A percentile compares a stretch with the other conserved stretches of the same genome.
These are phyloP conservation scores for Hirudo medicinalis DNA, from an alignment of 1,140 invertebrate genomes.

Conservation along the genomic window DNA sequence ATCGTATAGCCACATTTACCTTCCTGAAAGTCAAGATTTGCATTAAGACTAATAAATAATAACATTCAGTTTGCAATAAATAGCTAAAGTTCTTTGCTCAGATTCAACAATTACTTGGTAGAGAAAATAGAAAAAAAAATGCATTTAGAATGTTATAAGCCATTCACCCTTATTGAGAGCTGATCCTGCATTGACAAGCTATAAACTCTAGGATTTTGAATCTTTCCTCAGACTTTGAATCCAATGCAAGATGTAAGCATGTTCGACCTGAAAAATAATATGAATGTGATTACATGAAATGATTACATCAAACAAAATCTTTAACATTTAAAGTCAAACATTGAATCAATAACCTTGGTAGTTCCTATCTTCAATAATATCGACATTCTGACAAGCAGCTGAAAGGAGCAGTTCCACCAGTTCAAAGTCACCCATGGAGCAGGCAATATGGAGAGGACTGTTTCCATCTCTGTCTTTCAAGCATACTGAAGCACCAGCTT, in stretches of 20 bases:
- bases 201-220: not conserved
- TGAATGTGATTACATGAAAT: not conserved
- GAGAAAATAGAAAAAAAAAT: not conserved
- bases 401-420: not conserved
- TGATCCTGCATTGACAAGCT: not conserved
- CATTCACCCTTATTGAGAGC: too few species aligned
- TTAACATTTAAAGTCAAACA: not conserved
- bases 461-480: constrained; percentile 4
- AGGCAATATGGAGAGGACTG: constrained; percentile 1
- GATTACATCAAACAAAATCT: not conserved
- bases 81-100: too few species aligned
- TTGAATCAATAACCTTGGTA: not conserved
- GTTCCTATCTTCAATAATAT: not conserved
- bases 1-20: constrained; percentile 5
- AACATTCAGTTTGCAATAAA: too few species aligned
- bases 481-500: not conserved
- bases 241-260: constrained; percentile 1
- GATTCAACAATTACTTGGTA: not conserved
- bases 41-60: not conserved
- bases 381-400: not conserved
- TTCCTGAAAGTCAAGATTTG: constrained; percentile 5
- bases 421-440: not conserved
- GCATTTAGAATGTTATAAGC: not conserved
- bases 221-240: not conserved
- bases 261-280: not conserved